Evolutionary conservation across 2,113 vertebrate species (phyloP), one percentile per base, ranked within the genome.

Genomic region (Turdus rufiventris): DNA sequence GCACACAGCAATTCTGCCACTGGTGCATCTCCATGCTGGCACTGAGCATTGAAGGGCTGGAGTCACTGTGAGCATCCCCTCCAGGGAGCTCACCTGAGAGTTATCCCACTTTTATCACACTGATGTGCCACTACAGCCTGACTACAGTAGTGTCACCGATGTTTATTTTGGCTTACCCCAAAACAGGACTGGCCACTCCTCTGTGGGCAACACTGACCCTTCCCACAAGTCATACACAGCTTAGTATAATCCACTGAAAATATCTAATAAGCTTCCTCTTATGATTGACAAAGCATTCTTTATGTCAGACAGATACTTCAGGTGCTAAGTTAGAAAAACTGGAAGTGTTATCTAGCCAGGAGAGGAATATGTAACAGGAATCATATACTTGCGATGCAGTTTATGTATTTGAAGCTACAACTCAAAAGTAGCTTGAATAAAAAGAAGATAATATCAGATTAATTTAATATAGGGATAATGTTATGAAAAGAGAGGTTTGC

Each of bases 371-470:
- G 67, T 61, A 94, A 96, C 34, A 94, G 93, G 19, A 88, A 73
- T 38, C 18, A 21, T 3, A 82, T 85, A 92, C 83, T 97, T 97
- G 86, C 0, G 3, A 94, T 94, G 79, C 56, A 96, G 94, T 95
- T 95, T 72, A 94, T 54, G 79, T 94, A 95, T 92, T 96, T 96
- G 76, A 96, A 97, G 62, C 89, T 87, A 71, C 80, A 95, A 92
- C 81, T 96, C 82, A 89, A 90, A 95, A 96, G 87, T 60, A 48
- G 19, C 9, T 79, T 57, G 61, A 7, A 36, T 31, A 72, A 93
- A 82, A 82, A 33, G 15, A 88, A 61, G 25, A 48, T 10, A 67
- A 9, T 12, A 68, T 1, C 26, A 76, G 21, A 36, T 29, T 45
- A 2, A 57, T 57, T 57, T 80, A 57, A 88, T 40, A 80, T 65